Evolutionary conservation across 2,113 vertebrate species (phyloP).

Genomic region (Peucedramus taeniatus): DNA sequence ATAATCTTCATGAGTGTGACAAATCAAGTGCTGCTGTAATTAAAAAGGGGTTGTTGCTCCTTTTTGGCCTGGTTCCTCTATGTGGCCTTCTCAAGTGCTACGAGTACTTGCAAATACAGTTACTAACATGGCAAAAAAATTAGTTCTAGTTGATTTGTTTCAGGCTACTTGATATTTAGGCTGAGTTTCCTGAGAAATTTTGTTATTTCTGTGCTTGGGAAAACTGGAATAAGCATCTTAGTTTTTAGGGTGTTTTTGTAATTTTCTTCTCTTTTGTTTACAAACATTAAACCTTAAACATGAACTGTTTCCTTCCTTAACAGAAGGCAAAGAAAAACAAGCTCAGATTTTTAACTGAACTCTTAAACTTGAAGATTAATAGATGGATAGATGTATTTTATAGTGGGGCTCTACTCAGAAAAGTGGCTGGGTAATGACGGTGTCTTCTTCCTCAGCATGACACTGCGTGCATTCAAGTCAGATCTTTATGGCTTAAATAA

Average conservation of each 20-base stretch:
- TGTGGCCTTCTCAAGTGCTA: background rate
- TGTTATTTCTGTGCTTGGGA: background rate
- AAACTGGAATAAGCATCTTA: background rate
- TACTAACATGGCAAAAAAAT: background rate
- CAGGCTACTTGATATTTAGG: background rate
- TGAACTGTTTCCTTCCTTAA: background rate
- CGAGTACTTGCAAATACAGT: background rate
- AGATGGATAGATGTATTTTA: background rate
- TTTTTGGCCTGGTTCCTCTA: background rate
- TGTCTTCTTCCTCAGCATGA: background rate
- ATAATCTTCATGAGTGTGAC: background rate
- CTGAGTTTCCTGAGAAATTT: background rate
- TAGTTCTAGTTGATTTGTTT: background rate
- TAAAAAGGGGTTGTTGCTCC: background rate
- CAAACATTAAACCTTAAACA: background rate
- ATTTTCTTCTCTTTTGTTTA: background rate
- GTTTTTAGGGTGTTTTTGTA: background rate
- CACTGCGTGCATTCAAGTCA: background rate
- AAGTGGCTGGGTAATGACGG: background rate
- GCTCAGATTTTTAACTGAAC: background rate
- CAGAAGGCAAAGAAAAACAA: background rate
- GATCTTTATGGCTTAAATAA: conserved; percentile 16
- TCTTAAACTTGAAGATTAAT: background rate
- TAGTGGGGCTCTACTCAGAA: background rate
- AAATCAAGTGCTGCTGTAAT: background rate